Evolutionary conservation across 2,888 invertebrate genomes (phyloP).

Genomic region (Litoditis marina): DNA sequence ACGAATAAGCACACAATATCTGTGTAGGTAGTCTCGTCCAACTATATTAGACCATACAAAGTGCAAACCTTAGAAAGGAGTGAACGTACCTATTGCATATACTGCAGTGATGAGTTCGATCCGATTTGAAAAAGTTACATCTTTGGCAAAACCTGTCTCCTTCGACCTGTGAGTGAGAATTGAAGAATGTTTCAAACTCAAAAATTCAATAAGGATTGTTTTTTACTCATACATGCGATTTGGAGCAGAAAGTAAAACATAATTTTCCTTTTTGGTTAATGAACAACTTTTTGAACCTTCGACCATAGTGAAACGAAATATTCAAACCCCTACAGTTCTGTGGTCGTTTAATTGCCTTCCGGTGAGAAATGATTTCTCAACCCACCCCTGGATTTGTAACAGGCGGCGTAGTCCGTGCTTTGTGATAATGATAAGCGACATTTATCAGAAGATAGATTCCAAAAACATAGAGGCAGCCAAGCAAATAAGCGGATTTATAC

Average conservation of each 20-base stretch:
- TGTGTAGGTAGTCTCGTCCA: no score
- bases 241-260: no score
- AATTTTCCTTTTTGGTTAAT: no score
- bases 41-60: no score
- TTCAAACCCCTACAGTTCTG: no score
- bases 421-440: constrained; percentile 44
- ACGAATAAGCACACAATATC: no score
- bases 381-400: constrained; percentile 37
- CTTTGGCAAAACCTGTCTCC: constrained; percentile 36
- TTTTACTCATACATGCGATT: no score
- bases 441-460: constrained; percentile 38
- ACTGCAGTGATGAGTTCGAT: constrained; percentile 40
- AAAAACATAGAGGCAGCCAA: constrained; percentile 17
- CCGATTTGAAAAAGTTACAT: constrained; percentile 42
- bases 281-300: no score
- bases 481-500: constrained; percentile 34
- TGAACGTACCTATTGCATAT: constrained; percentile 33
- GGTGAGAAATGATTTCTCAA: not conserved
- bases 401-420: constrained; percentile 38
- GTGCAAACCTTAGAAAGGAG: not conserved
- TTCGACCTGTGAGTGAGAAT: constrained; percentile 29
- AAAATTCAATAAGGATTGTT: not conserved
- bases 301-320: no score
- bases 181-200: not conserved
- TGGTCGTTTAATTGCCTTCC: no score